Evolutionary conservation across 2,888 invertebrate genomes (phyloP).

Genomic region (Corythucha ciliata): DNA sequence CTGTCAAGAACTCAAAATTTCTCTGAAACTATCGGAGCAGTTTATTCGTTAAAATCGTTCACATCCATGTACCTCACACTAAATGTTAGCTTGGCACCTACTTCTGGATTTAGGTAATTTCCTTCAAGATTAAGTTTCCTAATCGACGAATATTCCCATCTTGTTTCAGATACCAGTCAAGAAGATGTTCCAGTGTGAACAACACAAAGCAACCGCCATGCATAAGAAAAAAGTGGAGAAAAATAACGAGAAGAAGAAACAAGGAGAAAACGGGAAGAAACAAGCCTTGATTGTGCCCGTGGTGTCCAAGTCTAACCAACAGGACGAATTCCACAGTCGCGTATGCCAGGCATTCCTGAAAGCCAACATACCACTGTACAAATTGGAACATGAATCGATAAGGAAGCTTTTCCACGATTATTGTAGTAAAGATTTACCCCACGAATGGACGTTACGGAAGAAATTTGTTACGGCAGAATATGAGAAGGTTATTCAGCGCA

Average conservation of each 20-base stretch:
- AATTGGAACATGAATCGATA: constrained; percentile 12
- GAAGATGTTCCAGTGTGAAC: constrained; percentile 1
- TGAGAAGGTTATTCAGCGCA: constrained; percentile 4
- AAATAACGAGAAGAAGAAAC: not conserved
- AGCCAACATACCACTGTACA: constrained; percentile 12
- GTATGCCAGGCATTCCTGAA: constrained; percentile 16
- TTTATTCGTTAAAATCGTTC: no score
- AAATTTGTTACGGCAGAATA: constrained; percentile 12
- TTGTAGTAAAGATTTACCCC: constrained; percentile 8
- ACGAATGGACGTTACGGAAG: constrained; percentile 21
- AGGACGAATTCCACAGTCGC: not conserved
- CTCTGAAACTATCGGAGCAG: no score
- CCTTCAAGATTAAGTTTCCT: constrained; percentile 1
- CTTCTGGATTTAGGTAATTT: constrained; percentile 1
- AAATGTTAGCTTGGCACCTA: constrained; percentile 6
- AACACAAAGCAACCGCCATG: constrained; percentile 1
- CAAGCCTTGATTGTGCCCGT: constrained; percentile 6
- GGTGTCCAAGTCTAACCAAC: not conserved
- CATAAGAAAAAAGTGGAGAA: constrained; percentile 1
- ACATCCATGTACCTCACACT: no score
- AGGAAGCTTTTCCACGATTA: constrained; percentile 16
- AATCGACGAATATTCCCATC: constrained; percentile 4
- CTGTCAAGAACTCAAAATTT: no score
- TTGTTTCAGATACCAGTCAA: not conserved
- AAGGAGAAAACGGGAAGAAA: no score